Evolutionary conservation across 1,140 invertebrate species (phyloP).

Genomic region (Monomorium pharaonis): DNA sequence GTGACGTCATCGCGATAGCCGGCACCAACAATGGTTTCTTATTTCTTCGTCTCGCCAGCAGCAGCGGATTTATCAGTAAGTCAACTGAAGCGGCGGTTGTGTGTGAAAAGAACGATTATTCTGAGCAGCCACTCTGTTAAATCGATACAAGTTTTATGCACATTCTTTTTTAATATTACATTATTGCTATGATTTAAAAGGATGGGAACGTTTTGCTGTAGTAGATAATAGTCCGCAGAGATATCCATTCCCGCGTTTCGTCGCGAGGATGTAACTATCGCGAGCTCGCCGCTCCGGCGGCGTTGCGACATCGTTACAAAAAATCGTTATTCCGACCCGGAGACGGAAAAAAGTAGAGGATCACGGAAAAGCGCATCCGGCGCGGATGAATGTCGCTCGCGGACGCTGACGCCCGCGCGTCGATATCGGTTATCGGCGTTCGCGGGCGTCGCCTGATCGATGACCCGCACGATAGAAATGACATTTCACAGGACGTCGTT

Average conservation of each 20-base stretch:
- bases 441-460: conserved; percentile 68
- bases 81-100: neutral
- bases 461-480: conserved; percentile 72
- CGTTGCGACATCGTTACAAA: conserved; percentile 42
- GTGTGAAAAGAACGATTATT: neutral
- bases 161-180: neutral
- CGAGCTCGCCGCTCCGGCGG: neutral
- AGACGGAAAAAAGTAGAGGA: conserved; percentile 51
- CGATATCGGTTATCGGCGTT: conserved; percentile 74
- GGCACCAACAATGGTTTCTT: conserved; percentile 61
- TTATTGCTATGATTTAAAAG: neutral
- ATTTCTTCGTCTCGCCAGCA: conserved; percentile 33
- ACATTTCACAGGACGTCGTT: conserved; percentile 71
- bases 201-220: neutral
- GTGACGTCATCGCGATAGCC: conserved; percentile 65
- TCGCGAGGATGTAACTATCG: conserved; percentile 6
- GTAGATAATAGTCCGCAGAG: neutral
- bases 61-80: neutral
- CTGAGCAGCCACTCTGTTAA: neutral
- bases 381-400: conserved; percentile 63
- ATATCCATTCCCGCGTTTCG: neutral
- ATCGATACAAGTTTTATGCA: neutral
- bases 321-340: conserved; percentile 54
- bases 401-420: conserved; percentile 65
- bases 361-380: conserved; percentile 47